phyloP scores from a whole-genome alignment of 2,888 invertebrate genomes.

The Harmothoe impar region DNA sequence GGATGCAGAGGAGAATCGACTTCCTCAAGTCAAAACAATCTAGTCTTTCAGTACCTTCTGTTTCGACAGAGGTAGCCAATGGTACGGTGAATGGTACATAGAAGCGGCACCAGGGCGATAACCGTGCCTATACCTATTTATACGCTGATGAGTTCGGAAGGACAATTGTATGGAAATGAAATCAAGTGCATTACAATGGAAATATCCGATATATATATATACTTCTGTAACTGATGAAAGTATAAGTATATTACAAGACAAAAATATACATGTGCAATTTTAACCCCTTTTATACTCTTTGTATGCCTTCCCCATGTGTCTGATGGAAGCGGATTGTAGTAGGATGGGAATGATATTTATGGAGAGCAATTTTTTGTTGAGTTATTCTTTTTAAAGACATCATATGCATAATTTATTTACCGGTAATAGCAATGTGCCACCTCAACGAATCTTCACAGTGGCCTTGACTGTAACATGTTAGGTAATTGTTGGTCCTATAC shows the following conservation, averaged over 20 bases:
- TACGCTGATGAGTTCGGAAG: neutral
- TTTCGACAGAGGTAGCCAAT: neutral
- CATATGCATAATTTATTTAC: too few species aligned
- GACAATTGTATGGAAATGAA: too few species aligned
- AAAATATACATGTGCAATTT: neutral
- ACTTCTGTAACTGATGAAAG: neutral
- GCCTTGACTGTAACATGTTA: too few species aligned
- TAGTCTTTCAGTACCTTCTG: constrained; percentile 42
- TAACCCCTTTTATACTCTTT: neutral
- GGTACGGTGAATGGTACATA: constrained; percentile 8
- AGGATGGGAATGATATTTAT: too few species aligned
- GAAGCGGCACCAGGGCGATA: neutral
- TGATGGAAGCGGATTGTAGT: too few species aligned
- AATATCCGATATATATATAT: neutral
- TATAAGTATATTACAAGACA: too few species aligned
- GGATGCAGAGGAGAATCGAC: constrained; percentile 46
- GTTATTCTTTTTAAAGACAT: too few species aligned
- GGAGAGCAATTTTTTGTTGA: too few species aligned
- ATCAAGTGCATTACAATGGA: neutral
- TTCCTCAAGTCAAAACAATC: neutral
- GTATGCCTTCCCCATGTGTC: too few species aligned
- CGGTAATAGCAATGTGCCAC: too few species aligned
- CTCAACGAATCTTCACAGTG: too few species aligned
- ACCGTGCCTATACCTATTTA: neutral
- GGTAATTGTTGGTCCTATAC: too few species aligned